Base-by-base conservation (phyloP, 2,797 vertebrate species). In the Tadarida brasiliensis region DNA sequence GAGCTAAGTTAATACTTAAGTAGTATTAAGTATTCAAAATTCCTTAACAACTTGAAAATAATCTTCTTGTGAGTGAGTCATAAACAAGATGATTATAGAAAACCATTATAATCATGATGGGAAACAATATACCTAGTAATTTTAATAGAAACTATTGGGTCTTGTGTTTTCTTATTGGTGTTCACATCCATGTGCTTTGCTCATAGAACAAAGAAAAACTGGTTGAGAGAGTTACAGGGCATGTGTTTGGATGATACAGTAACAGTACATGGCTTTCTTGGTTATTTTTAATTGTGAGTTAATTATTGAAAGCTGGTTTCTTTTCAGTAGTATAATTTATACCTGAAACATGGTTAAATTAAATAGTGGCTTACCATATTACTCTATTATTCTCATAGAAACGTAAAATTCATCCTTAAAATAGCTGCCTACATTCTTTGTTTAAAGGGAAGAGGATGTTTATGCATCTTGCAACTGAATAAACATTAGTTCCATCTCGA, bases 371-470 rank as follows among this genome's bases (percentile, higher is more conserved):
- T 91, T 82, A 56, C 28, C 54, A 0, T 80, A 30, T 93, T 96
- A 33, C 35, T 92, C 19, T 94, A 16, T 61, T 83, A 88, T 77
- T 76, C 81, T 82, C 94, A 51, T 57, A 93, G 49, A 90, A 94
- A 87, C 82, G 7, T 11, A 91, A 73, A 86, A 61, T 81, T 71
- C 87, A 70, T 91, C n/a, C 54, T 4, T 95, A 7, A 65, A 91
- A 91, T 96, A 90, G 70, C 56, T 71, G 17, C 20, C 83, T 47
- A 17, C 68, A 7, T 35, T 14, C 51, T 94, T 96, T 98, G 94
- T 95, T 86, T 65, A 90, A 96, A 93, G 68, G 90, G 51, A 98
- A 95, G 33, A 84, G 96, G 73, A 95, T 78, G 96, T 96, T 97
- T 97, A 80, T 93, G 80, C 68, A 9, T 74, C 44, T 77, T 94